These are phyloP conservation scores for Misgurnus anguillicaudatus DNA, from an alignment of 2,113 vertebrate genomes.

Conservation along the genomic window DNA sequence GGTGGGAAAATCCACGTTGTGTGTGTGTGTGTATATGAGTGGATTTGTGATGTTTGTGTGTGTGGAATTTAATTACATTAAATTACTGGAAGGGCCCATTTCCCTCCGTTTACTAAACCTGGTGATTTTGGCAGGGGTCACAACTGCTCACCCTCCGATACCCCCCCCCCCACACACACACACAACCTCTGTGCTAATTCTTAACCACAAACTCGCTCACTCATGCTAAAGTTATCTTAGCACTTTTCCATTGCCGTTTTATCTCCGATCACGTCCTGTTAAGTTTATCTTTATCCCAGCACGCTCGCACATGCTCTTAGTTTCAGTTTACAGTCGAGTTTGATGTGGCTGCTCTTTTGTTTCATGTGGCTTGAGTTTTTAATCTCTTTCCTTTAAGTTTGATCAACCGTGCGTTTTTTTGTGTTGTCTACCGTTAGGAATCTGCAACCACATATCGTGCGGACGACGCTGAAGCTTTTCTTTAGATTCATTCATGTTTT, in stretches of 20 bases:
- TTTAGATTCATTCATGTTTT: background rate
- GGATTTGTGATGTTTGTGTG: slow-evolving; percentile 6
- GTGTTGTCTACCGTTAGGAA: background rate
- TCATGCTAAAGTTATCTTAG: background rate
- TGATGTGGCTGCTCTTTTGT: background rate
- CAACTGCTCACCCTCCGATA: slow-evolving; percentile 18
- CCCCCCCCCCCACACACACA: slow-evolving; percentile 16
- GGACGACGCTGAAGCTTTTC: no score
- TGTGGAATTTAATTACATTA: slow-evolving; percentile 32
- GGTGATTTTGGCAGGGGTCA: slow-evolving; percentile 21
- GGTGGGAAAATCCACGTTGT: slow-evolving; percentile 15
- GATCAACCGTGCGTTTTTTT: background rate
- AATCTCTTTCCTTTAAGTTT: background rate
- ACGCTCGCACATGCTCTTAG: background rate
- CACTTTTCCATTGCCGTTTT: slow-evolving; percentile 3
- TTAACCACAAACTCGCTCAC: slow-evolving; percentile 12
- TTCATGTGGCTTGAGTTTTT: background rate
- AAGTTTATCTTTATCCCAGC: background rate
- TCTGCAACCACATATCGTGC: no score
- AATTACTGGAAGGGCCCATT: slow-evolving; percentile 24
- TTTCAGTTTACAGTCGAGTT: background rate
- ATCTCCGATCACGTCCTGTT: background rate
- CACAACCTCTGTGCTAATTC: background rate
- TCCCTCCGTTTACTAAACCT: slow-evolving; percentile 16
- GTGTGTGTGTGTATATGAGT: slow-evolving; percentile 14